Base-by-base conservation (phyloP, 2,797 vertebrate genomes). In the Antrozous pallidus region DNA sequence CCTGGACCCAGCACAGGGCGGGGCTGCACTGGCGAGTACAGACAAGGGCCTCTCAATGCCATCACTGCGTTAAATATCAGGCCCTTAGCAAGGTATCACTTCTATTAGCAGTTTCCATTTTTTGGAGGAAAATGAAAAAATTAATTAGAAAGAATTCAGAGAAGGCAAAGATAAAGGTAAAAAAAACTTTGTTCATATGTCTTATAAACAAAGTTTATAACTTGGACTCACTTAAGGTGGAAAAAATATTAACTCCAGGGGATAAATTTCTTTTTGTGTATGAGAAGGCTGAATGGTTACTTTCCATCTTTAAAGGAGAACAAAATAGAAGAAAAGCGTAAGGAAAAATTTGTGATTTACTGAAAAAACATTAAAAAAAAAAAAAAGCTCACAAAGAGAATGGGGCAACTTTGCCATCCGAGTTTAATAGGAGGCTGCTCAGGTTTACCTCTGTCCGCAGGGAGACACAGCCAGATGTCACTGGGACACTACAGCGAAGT, bases 201-300 rank as follows among this genome's bases (percentile, higher is more conserved):
- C 33, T 61, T 51, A 69, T 61, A 87, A 87, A 69, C 26, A 79
- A 73, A 84, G 42, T 71, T 82, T 36, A 58, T 26, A 18, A 86
- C 33, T 58, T 74, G 58, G n/a, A 91, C n/a, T 81, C 73, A 45
- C 56, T 88, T 94, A 77, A 88, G 88, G 63, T 24, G 81, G 63
- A 90, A 75, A 77, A 90, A 89, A 58, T 26, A 22, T 28, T 81
- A 51, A 24, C 17, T 81, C 24, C 36, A 77, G 36, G 36, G 69
- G 71, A 85, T 33, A 42, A 74, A 54, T 75, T 84, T 47, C 28
- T 77, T 71, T 88, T 20, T 95, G 61, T 56, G 6, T 47, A 38
- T 45, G 18, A 84, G 38, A 88, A 81, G 24, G 38, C 7, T 69
- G 38, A 88, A 38, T 84, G 45, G 51, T 80, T 81, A 81, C 31